Conservation (phyloP, 2,797 vertebrate genomes). For the Rhyacichthys aspro region DNA sequence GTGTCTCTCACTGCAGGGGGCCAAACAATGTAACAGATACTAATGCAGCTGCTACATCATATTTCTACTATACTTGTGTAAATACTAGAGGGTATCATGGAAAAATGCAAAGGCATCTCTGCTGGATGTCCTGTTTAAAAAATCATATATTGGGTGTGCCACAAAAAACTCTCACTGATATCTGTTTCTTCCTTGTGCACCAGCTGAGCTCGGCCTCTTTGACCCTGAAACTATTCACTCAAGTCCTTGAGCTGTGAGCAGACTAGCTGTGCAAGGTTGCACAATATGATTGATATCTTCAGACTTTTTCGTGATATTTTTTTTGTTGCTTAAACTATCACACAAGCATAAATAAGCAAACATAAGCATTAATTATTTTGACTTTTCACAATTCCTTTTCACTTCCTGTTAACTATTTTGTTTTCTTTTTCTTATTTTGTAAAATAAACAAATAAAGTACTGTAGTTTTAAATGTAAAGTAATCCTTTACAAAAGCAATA, state of each 20-base stretch:
- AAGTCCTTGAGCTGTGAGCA: neutral
- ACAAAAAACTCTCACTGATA: slow-evolving; percentile 13
- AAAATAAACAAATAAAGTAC: no score
- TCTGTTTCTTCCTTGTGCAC: slow-evolving; percentile 31
- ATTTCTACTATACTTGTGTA: slow-evolving; percentile 5
- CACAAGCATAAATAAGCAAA: no score
- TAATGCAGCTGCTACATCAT: neutral
- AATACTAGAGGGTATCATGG: slow-evolving; percentile 5
- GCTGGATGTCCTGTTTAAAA: neutral
- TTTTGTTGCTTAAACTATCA: no score
- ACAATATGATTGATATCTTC: slow-evolving; percentile 3
- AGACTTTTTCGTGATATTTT: no score
- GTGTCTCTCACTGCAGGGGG: neutral
- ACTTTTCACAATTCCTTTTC: no score
- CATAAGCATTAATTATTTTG: no score
- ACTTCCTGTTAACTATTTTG: no score
- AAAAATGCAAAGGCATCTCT: slow-evolving; percentile 9
- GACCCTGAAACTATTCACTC: slow-evolving; percentile 15
- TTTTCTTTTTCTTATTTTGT: no score
- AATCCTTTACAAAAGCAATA: no score
- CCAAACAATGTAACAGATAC: slow-evolving; percentile 10
- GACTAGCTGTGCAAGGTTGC: neutral
- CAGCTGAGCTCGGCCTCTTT: slow-evolving; percentile 32
- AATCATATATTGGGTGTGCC: no score
- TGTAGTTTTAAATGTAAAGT: no score